Base-by-base conservation (phyloP, 2,888 invertebrate species). In the Ommatoiulus sabulosus region DNA sequence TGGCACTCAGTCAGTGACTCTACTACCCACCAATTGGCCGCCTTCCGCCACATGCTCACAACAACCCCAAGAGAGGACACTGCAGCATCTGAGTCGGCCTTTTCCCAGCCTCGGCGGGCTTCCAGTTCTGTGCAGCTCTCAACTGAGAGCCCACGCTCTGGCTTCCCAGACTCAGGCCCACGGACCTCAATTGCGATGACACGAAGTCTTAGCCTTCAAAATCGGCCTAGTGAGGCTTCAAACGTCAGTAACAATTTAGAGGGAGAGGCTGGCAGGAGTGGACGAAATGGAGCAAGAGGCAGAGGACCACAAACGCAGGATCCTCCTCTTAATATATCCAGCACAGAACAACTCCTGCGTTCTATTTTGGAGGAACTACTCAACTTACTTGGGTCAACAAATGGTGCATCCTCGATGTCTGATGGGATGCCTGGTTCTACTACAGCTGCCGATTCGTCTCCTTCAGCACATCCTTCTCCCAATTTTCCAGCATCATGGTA, bases 331-430 rank as follows among this genome's bases (percentile, higher is more conserved):
- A 85, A 35, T 72, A 44, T 63, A 46, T 87, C 87, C 7, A 87
- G 43, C 87, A 87, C 87, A 17, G 87, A 87, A 44, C 63, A 72
- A 17, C 46, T 87, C 7, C 44, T 87, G n/a, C 17, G 87, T 7
- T 87, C 87, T 8, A 87, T 87, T 72, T 44, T 87, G 43, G 87
- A 87, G 44, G 87, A 87, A 80, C n/a, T 87, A 43, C 80, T 87
- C 6, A 87, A 44, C 24, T 80, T 87, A 63, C 46, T 87, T n/a
- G 87, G 63, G 15, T 44, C 87, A n/a, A 87, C 87, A 20, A 87
- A 87, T 52, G 52, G 43, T n/a, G 52, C 48, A 20, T 43, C 48
- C 0, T 43, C 87, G n/a, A 48, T 52, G 46, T 48, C 52, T 57
- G 87, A 87, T 10, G 87, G 46, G 17, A 43, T 43, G 52, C 44